phyloP scores from a whole-genome alignment of 1,140 invertebrate genomes.

The Neocloeon triangulifer region DNA sequence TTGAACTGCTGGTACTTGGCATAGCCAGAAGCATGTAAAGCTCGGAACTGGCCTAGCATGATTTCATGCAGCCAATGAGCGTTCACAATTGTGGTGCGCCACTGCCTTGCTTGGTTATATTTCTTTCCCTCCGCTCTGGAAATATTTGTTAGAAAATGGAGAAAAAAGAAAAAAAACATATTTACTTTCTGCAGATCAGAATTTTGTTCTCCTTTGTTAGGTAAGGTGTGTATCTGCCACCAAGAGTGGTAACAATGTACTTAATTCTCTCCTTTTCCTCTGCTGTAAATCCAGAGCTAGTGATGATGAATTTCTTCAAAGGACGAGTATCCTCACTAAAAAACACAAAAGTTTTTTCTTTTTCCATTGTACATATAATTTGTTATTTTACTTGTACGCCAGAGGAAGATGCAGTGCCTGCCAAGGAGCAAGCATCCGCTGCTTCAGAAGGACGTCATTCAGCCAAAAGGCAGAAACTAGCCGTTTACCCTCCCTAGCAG shows the following conservation, averaged over 20 bases:
- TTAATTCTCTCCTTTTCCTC: conserved; percentile 62
- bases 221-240: conserved; percentile 53
- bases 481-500: conserved; percentile 52
- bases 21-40: conserved; percentile 55
- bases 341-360: no score
- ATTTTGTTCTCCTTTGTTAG: conserved; percentile 28
- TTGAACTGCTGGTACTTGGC: conserved; percentile 75
- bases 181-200: conserved; percentile 29
- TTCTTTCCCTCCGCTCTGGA: conserved; percentile 62
- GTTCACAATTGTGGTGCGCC: conserved; percentile 65
- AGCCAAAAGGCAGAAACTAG: conserved; percentile 90
- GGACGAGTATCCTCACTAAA: conserved; percentile 25
- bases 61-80: conserved; percentile 85
- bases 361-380: no score
- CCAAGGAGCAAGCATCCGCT: conserved; percentile 74
- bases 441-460: conserved; percentile 63
- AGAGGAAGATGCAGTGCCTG: conserved; percentile 76
- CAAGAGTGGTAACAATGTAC: conserved; percentile 58
- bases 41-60: conserved; percentile 66
- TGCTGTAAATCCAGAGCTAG: conserved; percentile 63
- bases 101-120: conserved; percentile 73
- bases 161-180: conserved; percentile 5
- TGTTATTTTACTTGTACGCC: conserved; percentile 40
- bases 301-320: conserved; percentile 37
- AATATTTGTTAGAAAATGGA: conserved; percentile 1